Conservation (phyloP, 2,888 invertebrate genomes). For the Tenthredo amoena region DNA sequence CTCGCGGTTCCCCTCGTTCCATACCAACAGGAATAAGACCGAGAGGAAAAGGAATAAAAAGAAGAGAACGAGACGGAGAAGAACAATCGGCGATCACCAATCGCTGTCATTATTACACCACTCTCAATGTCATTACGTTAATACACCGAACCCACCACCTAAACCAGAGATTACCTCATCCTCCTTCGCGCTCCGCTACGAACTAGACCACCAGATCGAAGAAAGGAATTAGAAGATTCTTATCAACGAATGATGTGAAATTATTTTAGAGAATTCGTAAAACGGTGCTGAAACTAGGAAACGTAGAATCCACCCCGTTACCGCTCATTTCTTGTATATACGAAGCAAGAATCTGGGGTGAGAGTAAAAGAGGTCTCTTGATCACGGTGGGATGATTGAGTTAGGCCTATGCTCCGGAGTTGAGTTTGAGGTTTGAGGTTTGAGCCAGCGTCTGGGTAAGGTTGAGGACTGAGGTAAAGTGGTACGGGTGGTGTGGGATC, state of each 20-base stretch:
- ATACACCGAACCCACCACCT: slow-evolving; percentile 12
- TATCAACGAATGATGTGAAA: too few relatives aligned
- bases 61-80: slow-evolving; percentile 54
- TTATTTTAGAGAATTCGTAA: too few relatives aligned
- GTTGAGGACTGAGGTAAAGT: not conserved
- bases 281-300: too few relatives aligned
- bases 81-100: slow-evolving; percentile 43
- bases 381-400: slow-evolving; percentile 66
- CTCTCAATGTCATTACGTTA: slow-evolving; percentile 45
- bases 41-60: slow-evolving; percentile 46
- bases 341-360: not conserved
- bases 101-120: slow-evolving; percentile 45
- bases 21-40: not conserved
- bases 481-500: slow-evolving; percentile 61
- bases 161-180: slow-evolving; percentile 3
- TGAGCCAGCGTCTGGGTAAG: not conserved
- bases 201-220: slow-evolving; percentile 12
- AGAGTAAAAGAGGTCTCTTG: slow-evolving; percentile 55
- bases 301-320: too few relatives aligned
- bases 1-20: not conserved
- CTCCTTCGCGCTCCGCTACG: not conserved
- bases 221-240: not conserved
- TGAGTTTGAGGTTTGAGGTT: slow-evolving; percentile 74
- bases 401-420: slow-evolving; percentile 61
- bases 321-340: too few relatives aligned